Evolutionary conservation across 2,797 vertebrate species (phyloP).

Genomic region (Halcyon smyrnensis): DNA sequence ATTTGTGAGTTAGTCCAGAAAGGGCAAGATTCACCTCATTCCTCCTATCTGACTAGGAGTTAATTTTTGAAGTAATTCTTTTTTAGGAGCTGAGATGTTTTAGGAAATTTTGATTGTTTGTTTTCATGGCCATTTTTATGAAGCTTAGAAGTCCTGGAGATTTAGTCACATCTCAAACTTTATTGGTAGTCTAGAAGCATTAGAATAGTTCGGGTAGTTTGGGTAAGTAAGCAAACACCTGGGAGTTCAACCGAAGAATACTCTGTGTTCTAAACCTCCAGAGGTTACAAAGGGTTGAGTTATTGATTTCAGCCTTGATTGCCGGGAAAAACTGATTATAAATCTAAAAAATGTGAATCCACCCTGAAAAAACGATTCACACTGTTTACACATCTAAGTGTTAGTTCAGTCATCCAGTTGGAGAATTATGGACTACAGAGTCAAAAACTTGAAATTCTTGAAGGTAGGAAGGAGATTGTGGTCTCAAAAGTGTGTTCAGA

Average conservation of each 20-base stretch:
- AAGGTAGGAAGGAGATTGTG: not conserved
- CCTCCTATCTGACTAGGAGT: not conserved
- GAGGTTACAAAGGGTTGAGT: not conserved
- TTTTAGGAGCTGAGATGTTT: not conserved
- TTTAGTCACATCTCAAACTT: not conserved
- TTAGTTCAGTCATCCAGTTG: not conserved
- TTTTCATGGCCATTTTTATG: not conserved
- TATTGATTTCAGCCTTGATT: not conserved
- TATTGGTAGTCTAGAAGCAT: not conserved
- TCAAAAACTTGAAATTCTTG: not conserved
- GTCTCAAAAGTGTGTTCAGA: not conserved
- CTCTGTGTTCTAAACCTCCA: not conserved
- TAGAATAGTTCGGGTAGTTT: not conserved
- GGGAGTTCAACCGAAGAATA: not conserved
- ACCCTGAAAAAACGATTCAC: not conserved
- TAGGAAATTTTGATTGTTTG: not conserved
- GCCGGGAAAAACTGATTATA: not conserved
- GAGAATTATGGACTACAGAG: not conserved
- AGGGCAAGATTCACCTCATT: not conserved
- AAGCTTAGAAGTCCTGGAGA: not conserved
- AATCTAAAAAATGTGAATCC: not conserved
- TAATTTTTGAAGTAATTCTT: not conserved
- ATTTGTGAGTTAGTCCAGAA: not conserved
- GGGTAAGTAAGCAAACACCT: not conserved
- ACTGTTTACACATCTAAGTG: not conserved